Conservation (phyloP, 2,797 vertebrate genomes). For the Fistularia commersonii region DNA sequence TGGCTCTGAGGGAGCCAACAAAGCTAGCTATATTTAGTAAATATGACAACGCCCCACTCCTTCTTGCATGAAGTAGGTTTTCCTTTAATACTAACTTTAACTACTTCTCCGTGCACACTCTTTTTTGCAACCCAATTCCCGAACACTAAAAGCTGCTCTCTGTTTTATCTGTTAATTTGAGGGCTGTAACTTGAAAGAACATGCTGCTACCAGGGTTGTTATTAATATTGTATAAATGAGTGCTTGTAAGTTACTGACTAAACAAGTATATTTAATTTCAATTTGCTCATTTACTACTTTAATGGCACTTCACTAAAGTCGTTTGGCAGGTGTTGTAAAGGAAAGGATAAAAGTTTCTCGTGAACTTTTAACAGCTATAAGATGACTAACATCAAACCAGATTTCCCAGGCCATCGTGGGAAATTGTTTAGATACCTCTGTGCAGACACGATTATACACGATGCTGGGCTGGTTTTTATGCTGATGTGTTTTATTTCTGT, state of each 20-base stretch:
- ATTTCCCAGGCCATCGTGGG: slow-evolving; percentile 23
- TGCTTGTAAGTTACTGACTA: not conserved
- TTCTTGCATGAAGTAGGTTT: too few species aligned
- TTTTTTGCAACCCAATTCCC: too few species aligned
- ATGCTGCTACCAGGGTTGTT: too few species aligned
- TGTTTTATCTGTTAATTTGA: too few species aligned
- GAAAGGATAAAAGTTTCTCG: not conserved
- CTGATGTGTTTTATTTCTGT: slow-evolving; percentile 2
- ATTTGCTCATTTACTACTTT: slow-evolving; percentile 3
- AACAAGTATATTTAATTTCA: not conserved
- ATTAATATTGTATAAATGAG: too few species aligned
- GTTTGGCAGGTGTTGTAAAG: not conserved
- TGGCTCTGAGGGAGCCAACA: too few species aligned
- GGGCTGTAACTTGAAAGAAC: too few species aligned
- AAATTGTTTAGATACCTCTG: slow-evolving; percentile 37
- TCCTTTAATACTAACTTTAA: too few species aligned
- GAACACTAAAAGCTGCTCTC: too few species aligned
- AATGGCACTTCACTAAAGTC: not conserved
- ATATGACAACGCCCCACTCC: too few species aligned
- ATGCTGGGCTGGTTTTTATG: slow-evolving; percentile 14
- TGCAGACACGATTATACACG: slow-evolving; percentile 39
- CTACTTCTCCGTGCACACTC: too few species aligned
- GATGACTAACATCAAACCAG: slow-evolving; percentile 30
- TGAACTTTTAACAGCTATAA: slow-evolving; percentile 13
- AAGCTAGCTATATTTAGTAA: too few species aligned